A percentile compares a stretch with the other conserved stretches of the same genome.
These are phyloP conservation scores for Centroberyx gerrardi DNA, from an alignment of 2,797 vertebrate genomes.

Conservation along the genomic window DNA sequence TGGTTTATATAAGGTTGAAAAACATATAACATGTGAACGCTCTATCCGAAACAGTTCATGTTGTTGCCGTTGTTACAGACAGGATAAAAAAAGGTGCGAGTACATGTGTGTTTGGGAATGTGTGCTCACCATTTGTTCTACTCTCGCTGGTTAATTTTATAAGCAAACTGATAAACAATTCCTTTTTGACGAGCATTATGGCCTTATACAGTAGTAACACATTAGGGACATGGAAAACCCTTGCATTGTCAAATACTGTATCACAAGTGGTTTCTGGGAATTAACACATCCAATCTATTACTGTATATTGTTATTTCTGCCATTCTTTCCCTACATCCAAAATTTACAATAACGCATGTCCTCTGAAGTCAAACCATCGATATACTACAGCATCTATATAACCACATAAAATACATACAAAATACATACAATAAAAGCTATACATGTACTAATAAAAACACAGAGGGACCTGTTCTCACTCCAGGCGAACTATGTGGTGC, in stretches of 20 bases:
- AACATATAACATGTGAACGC: too few species aligned
- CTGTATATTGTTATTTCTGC: neutral
- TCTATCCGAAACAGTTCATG: neutral
- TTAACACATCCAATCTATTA: neutral
- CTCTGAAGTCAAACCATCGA: neutral
- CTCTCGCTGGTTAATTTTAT: too few species aligned
- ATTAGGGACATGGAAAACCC: conserved; percentile 7
- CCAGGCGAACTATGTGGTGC: conserved; percentile 9
- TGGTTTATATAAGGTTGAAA: neutral
- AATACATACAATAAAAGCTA: neutral
- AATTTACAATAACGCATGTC: neutral
- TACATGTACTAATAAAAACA: conserved; percentile 5
- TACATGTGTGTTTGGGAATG: too few species aligned
- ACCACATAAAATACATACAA: too few species aligned
- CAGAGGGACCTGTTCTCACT: conserved; percentile 6
- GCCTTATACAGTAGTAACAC: neutral
- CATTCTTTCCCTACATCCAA: neutral
- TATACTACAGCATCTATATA: too few species aligned
- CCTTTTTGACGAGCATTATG: neutral
- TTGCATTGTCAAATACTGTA: conserved; percentile 13
- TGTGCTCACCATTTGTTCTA: too few species aligned
- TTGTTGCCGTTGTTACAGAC: too few species aligned
- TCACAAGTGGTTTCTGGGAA: conserved; percentile 6
- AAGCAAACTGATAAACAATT: neutral
- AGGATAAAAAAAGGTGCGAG: too few species aligned